Evolutionary conservation across 2,888 invertebrate genomes (phyloP), one percentile per base, ranked within the genome.

Genomic region (Capitulum mitella): DNA sequence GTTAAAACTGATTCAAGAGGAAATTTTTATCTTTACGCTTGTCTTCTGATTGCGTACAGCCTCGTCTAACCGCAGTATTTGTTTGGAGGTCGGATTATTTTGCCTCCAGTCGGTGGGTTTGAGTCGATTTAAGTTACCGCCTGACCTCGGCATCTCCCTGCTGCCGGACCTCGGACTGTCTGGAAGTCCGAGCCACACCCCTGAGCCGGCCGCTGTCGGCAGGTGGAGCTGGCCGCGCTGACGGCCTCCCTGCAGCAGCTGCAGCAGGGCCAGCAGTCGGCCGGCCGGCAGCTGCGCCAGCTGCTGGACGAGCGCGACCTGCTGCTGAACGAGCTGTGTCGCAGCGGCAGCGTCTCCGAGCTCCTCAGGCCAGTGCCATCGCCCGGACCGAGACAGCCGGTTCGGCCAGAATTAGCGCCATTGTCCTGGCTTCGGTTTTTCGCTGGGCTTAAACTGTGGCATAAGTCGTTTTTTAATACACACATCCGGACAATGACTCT

Each of bases 331-430:
- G 84, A 84, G 80, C 82, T 84, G 40, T 80, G 81, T 76, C 83
- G 83, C 80, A 82, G 82, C 75, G 83, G 83, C 46, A 83, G 83
- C 54, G 82, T 84, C 61, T 83, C 84, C 8, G 82, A 83, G 3
- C 81, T 82, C 34, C 81, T 82, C 46, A 82, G 83, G 84, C 84
- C 78, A 81, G 79, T 51, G 51, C 26, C 1, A 26, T 22, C 19
- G 1, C 22, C 6, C 51, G 51, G 51, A 22, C 1, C 22, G 6
- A 26, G 26, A 6, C 19, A 51, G 51, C 51, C 6, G 19, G 26
- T 6, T 22, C 51, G 26, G 6, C 22, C 22, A 22, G 51, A 6
- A 26, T 22, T 3, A 6, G 22, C 22, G 19, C 48, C 19, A 48
- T 19, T 19, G 12, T 48, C 16, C 14, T 26, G 26, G 22, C 51